A percentile compares a stretch with the other conserved stretches of the same genome.
These are phyloP conservation scores for Cygnus buccinator DNA, from an alignment of 2,113 vertebrate species.

Conservation along the genomic window DNA sequence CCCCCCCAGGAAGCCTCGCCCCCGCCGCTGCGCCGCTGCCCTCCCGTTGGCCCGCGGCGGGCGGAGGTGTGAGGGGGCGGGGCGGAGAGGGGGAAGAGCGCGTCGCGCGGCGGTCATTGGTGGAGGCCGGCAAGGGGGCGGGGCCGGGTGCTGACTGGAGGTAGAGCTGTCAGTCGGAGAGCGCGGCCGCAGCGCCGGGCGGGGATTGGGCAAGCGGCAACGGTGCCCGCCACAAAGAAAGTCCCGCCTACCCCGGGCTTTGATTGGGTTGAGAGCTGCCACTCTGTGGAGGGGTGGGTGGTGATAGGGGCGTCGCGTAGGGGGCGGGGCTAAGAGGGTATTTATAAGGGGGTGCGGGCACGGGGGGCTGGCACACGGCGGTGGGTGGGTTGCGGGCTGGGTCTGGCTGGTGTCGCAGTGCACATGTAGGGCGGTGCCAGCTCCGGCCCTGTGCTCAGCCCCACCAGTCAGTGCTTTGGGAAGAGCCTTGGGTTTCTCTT, in stretches of 20 bases:
- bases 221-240: rapidly evolving
- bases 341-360: rapidly evolving
- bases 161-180: background rate
- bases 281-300: rapidly evolving
- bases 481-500: background rate
- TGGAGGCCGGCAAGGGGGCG: background rate
- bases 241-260: rapidly evolving
- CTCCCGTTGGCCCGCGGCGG: background rate
- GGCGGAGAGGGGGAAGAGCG: too few species aligned
- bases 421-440: too few species aligned
- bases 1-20: background rate
- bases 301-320: rapidly evolving
- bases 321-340: rapidly evolving
- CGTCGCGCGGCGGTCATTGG: background rate
- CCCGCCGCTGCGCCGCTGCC: background rate
- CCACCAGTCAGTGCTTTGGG: background rate
- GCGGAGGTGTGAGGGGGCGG: background rate
- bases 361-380: rapidly evolving
- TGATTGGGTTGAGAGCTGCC: background rate
- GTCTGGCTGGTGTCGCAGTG: too few species aligned
- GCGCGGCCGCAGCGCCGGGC: rapidly evolving
- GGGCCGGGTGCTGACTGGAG: background rate
- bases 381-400: rapidly evolving
- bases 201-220: background rate
- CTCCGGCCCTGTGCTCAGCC: too few species aligned